Evolutionary conservation across 2,888 invertebrate genomes (phyloP), one percentile per base, ranked within the genome.

Genomic region (Cepaea hortensis): DNA sequence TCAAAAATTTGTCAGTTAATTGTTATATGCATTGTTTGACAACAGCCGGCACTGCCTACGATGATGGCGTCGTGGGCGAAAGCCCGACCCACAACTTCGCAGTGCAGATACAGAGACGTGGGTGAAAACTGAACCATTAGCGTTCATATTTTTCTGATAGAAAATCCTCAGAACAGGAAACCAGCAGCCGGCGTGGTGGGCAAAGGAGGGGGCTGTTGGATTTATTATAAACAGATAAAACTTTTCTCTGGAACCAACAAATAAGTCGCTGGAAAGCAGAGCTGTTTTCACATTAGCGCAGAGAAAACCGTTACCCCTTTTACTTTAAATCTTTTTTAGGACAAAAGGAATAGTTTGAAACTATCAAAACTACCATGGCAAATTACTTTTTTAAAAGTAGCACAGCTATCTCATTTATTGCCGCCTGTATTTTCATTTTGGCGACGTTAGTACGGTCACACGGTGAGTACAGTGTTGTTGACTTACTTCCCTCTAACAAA

Each of bases 161-260:
- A 7, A 55, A 77, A 50, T 6, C 5, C 20, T n/a, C 7, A 77
- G 55, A n/a, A 9, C 77, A n/a, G 55, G 55, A 61, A 77, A 77
- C 3, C 55, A 77, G 55, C 77, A 55, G 61, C n/a, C 13, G 50
- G 77, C 23, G 77, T 77, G 77, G 77, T 55, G 77, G 50, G 77
- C 77, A 77, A 77, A 55, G 77, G 77, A 77, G 77, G 77, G 77
- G 11, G 55, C 77, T 77, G 77, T 55, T n/a, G 50, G 55, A 77
- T 9, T 77, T 50, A 77, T 77, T 77, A 77, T 77, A 77, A 77
- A 77, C 77, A 77, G 77, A 77, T 23, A 50, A 3, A 77, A 77
- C 55, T 9, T 9, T 72, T 77, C 77, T 55, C 55, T 46, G n/a
- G 55, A 77, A 77, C 46, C 50, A 55, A n/a, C n/a, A n/a, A 18